phyloP scores from a whole-genome alignment of 2,888 invertebrate species.

The Diadegma fenestrale region DNA sequence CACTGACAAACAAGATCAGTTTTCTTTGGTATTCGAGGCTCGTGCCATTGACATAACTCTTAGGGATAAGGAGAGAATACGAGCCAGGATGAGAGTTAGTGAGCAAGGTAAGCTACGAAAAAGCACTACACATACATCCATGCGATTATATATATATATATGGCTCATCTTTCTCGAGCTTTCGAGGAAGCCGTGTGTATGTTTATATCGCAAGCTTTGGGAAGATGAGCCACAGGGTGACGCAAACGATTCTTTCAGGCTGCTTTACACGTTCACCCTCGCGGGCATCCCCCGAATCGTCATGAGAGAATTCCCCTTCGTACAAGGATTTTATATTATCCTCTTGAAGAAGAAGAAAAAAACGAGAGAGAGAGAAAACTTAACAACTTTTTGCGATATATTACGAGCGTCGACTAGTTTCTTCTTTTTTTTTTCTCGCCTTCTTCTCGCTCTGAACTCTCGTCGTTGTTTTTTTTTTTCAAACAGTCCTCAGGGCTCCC shows the following conservation, averaged over 20 bases:
- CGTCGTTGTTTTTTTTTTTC: conserved; percentile 5
- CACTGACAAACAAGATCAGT: conserved; percentile 50
- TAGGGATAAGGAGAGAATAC: conserved; percentile 43
- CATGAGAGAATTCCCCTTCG: conserved; percentile 27
- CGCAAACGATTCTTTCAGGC: conserved; percentile 43
- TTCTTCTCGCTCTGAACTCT: background rate
- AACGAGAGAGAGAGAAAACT: background rate
- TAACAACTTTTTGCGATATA: conserved; percentile 28
- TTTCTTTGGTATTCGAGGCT: conserved; percentile 45
- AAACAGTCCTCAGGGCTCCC: conserved; percentile 8
- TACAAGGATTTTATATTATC: conserved; percentile 43
- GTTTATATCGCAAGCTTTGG: conserved; percentile 22
- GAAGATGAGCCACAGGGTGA: conserved; percentile 48
- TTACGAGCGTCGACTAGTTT: conserved; percentile 19
- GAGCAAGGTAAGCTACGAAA: conserved; percentile 30
- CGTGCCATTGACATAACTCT: conserved; percentile 53
- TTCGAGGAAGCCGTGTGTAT: background rate
- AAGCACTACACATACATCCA: background rate
- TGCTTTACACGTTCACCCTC: conserved; percentile 31
- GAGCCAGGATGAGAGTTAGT: conserved; percentile 28
- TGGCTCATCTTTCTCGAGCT: conserved; percentile 4
- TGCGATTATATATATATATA: background rate
- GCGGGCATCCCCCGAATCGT: conserved; percentile 31
- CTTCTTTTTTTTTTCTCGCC: background rate
- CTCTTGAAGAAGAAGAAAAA: conserved; percentile 18